Conservation (phyloP, 2,113 vertebrate genomes). For the Pelobates fuscus region DNA sequence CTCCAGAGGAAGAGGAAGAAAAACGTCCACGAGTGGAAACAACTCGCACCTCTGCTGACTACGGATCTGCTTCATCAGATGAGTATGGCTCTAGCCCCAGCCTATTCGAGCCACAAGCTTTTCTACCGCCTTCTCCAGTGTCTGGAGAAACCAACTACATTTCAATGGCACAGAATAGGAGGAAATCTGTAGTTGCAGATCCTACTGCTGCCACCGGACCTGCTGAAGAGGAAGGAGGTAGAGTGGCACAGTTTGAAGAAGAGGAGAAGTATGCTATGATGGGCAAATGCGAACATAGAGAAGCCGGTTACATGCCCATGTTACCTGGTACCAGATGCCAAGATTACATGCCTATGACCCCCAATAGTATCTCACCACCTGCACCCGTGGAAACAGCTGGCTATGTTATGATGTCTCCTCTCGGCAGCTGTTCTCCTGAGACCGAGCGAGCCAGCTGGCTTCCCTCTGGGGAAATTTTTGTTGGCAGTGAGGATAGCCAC, state of each 20-base stretch:
- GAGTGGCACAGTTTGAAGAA: slow-evolving; percentile 42
- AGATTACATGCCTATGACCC: slow-evolving; percentile 78
- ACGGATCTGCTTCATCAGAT: slow-evolving; percentile 71
- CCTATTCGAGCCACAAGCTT: slow-evolving; percentile 9
- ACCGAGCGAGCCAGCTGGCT: slow-evolving; percentile 54
- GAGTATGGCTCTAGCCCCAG: slow-evolving; percentile 77
- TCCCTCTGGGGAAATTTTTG: slow-evolving; percentile 59
- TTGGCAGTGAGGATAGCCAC: slow-evolving; percentile 65
- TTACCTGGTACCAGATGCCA: slow-evolving; percentile 65
- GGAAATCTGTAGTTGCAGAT: neutral
- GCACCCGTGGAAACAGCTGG: slow-evolving; percentile 66
- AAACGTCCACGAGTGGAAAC: slow-evolving; percentile 54
- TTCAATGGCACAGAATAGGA: slow-evolving; percentile 61
- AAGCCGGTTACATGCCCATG: slow-evolving; percentile 77
- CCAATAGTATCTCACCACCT: slow-evolving; percentile 72
- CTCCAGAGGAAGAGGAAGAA: slow-evolving; percentile 56
- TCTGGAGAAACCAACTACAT: slow-evolving; percentile 68
- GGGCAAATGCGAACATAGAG: slow-evolving; percentile 62
- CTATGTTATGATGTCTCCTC: slow-evolving; percentile 80
- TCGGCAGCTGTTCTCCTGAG: slow-evolving; percentile 75
- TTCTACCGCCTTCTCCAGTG: neutral
- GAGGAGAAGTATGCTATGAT: slow-evolving; percentile 62
- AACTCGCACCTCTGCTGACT: slow-evolving; percentile 70
- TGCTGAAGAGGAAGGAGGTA: slow-evolving; percentile 66
- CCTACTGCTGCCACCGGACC: slow-evolving; percentile 66